phyloP scores from a whole-genome alignment of 2,113 vertebrate genomes.

The Antechinus flavipes region DNA sequence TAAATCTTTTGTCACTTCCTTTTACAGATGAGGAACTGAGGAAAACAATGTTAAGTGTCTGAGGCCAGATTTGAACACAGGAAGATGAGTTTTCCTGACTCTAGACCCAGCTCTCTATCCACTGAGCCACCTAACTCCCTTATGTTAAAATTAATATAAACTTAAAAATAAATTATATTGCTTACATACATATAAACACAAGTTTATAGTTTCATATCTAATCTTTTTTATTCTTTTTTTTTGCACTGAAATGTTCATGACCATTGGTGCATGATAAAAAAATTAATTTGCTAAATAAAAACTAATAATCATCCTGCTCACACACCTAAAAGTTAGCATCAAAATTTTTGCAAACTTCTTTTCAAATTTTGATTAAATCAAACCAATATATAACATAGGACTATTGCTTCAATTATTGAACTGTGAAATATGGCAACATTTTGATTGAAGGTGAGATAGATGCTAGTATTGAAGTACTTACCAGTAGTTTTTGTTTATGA shows the following conservation, averaged over 20 bases:
- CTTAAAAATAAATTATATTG: background rate
- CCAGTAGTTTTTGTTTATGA: background rate
- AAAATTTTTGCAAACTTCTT: background rate
- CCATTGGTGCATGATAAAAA: background rate
- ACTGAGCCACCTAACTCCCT: background rate
- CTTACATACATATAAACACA: background rate
- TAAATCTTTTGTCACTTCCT: background rate
- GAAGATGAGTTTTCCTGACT: background rate
- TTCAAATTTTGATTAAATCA: background rate
- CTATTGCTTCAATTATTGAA: background rate
- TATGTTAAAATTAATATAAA: background rate
- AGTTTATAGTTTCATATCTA: background rate
- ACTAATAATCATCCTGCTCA: background rate
- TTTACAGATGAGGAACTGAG: background rate
- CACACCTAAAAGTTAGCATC: background rate
- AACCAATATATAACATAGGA: background rate
- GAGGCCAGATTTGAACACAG: background rate
- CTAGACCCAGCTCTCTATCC: background rate
- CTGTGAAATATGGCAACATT: background rate
- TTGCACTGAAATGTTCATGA: background rate
- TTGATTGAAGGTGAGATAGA: background rate
- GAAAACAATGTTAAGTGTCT: background rate
- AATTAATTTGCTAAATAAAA: constrained; percentile 1
- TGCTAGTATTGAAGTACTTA: background rate
- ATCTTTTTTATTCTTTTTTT: background rate